These are phyloP conservation scores for Nestor notabilis DNA, from an alignment of 2,113 vertebrate genomes.

Conservation along the genomic window DNA sequence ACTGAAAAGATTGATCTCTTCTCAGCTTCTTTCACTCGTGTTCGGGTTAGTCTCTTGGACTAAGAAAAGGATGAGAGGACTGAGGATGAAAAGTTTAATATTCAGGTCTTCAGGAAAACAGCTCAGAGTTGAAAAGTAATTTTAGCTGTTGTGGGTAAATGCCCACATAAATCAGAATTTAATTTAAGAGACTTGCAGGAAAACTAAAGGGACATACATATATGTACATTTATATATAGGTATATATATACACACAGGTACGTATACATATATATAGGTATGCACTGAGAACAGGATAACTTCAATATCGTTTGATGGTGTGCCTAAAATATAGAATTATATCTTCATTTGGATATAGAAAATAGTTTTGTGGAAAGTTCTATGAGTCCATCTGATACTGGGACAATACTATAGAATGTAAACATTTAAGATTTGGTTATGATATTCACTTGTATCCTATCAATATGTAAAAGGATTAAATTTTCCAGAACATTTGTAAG, in stretches of 20 bases:
- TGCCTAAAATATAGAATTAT: neutral
- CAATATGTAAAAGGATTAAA: neutral
- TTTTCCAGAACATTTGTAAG: neutral
- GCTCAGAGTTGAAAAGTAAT: neutral
- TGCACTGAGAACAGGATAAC: neutral
- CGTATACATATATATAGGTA: neutral
- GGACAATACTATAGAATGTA: neutral
- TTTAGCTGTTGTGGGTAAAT: neutral
- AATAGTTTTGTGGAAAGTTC: neutral
- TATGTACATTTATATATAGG: neutral
- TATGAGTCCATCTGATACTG: neutral
- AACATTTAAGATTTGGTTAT: neutral
- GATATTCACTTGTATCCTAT: neutral
- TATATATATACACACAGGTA: neutral
- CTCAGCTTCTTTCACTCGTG: neutral
- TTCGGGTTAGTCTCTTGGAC: neutral
- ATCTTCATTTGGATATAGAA: neutral
- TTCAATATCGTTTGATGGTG: neutral
- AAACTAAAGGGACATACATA: neutral
- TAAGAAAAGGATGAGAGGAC: too few relatives aligned
- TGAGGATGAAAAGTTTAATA: neutral
- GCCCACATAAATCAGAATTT: neutral
- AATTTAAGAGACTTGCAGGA: neutral
- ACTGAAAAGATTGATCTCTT: neutral
- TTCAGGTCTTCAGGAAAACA: neutral